Evolutionary conservation across 2,113 vertebrate genomes (phyloP), one percentile per base, ranked within the genome.

Genomic region (Chloroceryle aenea): DNA sequence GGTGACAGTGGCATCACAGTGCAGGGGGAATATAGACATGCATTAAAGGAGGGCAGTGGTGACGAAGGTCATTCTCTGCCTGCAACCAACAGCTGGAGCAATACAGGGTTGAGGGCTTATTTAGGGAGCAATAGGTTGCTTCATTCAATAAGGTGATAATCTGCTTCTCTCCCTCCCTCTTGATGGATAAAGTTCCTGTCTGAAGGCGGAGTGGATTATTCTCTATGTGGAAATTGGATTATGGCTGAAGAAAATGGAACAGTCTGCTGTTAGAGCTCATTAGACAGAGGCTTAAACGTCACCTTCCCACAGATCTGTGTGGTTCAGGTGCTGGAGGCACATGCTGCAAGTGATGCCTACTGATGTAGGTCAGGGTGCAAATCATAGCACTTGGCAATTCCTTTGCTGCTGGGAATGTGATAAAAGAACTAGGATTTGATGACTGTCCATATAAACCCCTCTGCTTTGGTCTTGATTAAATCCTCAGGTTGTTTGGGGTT

Each of bases 181-280:
- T 90, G 56, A 83, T 90, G 85, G 72, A 88, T 84, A 80, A 92
- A 80, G 56, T 94, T 77, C 58, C 83, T 85, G 34, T 83, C 55
- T 86, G 87, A 95, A 95, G 61, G 61, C 4, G 1, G 78, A 95
- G 56, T 90, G 83, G 96, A 95, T 96, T 94, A 93, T 96, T 92
- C 79, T 53, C 4, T 48, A 52, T 58, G 93, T 90, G 88, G 88
- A 92, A 96, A 96, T 92, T 92, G 93, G 92, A 96, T 97, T 97
- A 96, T 38, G n/a, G 52, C 27, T 87, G 77, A 82, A 81, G 71
- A 90, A 95, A 95, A 91, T 64, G 64, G 87, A 95, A 48, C 62
- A 56, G 43, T 91, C 56, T 91, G 89, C 40, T 85, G 53, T 71
- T 94, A 92, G 2, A 10, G 34, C 40, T 94, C 61, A 81, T 92